These are phyloP conservation scores for Dreissena rostriformis DNA, from an alignment of 1,140 invertebrate genomes.

Conservation along the genomic window DNA sequence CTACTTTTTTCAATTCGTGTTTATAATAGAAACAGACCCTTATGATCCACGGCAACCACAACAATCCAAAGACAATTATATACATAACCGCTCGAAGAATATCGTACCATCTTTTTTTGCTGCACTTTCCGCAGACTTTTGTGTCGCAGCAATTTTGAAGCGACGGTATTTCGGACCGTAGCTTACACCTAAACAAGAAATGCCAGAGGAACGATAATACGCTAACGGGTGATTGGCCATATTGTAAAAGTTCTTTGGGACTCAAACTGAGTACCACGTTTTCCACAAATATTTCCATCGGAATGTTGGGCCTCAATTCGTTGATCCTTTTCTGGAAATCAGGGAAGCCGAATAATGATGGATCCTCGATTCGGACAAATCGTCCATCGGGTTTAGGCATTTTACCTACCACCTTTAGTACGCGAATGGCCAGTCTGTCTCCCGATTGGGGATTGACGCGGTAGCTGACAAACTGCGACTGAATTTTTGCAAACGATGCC, in stretches of 20 bases:
- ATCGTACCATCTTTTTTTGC: constrained; percentile 2
- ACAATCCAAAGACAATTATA: background rate
- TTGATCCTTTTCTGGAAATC: background rate
- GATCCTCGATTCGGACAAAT: constrained; percentile 21
- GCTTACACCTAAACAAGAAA: constrained; percentile 28
- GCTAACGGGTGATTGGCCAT: constrained; percentile 17
- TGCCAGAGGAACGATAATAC: background rate
- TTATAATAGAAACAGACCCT: constrained; percentile 29
- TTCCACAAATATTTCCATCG: constrained; percentile 1
- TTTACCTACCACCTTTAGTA: constrained; percentile 7
- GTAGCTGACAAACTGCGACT: background rate
- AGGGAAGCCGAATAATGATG: background rate
- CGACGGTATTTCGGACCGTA: constrained; percentile 16
- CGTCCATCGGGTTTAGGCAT: background rate
- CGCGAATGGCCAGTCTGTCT: background rate
- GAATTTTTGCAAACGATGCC: background rate
- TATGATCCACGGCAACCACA: constrained; percentile 11
- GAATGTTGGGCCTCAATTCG: background rate
- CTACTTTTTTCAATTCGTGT: constrained; percentile 7
- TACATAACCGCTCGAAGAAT: constrained; percentile 17
- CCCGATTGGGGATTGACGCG: background rate
- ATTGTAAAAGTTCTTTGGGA: constrained; percentile 21
- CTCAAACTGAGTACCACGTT: background rate
- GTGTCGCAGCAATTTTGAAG: constrained; percentile 13
- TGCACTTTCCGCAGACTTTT: background rate